Base-by-base conservation (phyloP, 2,888 invertebrate genomes). In the Tachina grossa region DNA sequence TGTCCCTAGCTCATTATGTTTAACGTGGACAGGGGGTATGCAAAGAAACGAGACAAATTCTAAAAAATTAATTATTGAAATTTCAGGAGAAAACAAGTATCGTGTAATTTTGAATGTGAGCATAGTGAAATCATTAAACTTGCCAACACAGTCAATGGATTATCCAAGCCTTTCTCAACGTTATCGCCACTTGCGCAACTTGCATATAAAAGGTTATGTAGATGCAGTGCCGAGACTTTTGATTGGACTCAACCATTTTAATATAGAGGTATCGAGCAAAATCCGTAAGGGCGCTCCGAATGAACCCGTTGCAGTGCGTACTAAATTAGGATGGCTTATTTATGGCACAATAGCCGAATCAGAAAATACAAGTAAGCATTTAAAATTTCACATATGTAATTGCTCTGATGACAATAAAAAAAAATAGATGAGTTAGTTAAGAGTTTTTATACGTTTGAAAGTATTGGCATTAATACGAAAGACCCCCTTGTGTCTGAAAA, bases 281-380 rank as follows among this genome's bases (percentile, higher is more conserved):
- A 65, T 43, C 5, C 55, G 51, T 22, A 51, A 84, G 47, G 75
- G 84, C 9, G 47, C 59, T 8, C 19, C 57, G 43, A n/a, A 84
- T 43, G 84, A 84, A 16, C 72, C 75, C 4, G n/a, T 84, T 45
- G 84, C 84, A 31, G 71, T 69, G 5, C 41, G 49, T 6, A 84
- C 79, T 49, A 68, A 79, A 57, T 16, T 84, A 13, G 71, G 84
- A 75, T 84, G 79, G 84, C 41, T 84, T 14, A 51, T 83, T 61
- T 78, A 83, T 41, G 74, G 83, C 1, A n/a, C 78, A 22, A 22
- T 22, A 22, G 22, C 22, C 22, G 22, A 22, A 22, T 22, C 22
- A 22, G 22, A 22, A 22, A 22, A 22, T 41, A 53, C 74, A 75
- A 47, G 75, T 65, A 76, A 43, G 45, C 51, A 45, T 45, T 76